Conservation (phyloP, 2,113 vertebrate species). For the Rhabdomys dilectus region DNA sequence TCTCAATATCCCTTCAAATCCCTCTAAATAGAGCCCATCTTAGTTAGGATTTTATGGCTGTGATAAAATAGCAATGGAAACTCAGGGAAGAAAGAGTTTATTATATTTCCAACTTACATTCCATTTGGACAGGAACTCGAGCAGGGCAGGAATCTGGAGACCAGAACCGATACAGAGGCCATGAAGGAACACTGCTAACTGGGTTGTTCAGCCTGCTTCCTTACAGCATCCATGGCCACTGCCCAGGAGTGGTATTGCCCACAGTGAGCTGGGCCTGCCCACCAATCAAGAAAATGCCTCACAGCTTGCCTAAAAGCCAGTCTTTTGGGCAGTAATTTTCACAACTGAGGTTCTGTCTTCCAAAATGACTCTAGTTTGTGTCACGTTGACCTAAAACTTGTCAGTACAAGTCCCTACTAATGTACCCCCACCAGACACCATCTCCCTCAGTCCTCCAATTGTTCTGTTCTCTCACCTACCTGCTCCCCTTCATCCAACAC, state of each 20-base stretch:
- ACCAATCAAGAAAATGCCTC: neutral
- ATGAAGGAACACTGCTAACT: neutral
- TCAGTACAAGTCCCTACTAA: neutral
- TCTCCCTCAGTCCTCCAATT: neutral
- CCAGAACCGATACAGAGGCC: neutral
- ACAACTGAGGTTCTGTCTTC: neutral
- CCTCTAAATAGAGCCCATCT: neutral
- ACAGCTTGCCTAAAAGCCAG: neutral
- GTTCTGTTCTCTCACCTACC: neutral
- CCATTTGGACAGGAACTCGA: neutral
- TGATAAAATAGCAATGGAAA: neutral
- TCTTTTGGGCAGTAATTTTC: neutral
- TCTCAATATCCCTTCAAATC: neutral
- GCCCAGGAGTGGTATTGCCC: neutral
- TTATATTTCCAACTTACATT: neutral
- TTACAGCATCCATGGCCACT: neutral
- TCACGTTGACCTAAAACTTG: neutral
- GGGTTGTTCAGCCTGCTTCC: neutral
- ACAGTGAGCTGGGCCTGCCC: neutral
- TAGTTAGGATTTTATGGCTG: neutral
- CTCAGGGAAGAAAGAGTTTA: neutral
- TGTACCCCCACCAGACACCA: neutral
- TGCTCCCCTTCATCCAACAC: constrained; percentile 4
- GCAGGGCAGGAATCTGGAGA: neutral
- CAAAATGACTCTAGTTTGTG: neutral